Percentiles rank a stretch among this genome's conserved stretches.
Evolutionary conservation across 2,113 vertebrate genomes (phyloP).

Genomic region (Neotragus moschatus): DNA sequence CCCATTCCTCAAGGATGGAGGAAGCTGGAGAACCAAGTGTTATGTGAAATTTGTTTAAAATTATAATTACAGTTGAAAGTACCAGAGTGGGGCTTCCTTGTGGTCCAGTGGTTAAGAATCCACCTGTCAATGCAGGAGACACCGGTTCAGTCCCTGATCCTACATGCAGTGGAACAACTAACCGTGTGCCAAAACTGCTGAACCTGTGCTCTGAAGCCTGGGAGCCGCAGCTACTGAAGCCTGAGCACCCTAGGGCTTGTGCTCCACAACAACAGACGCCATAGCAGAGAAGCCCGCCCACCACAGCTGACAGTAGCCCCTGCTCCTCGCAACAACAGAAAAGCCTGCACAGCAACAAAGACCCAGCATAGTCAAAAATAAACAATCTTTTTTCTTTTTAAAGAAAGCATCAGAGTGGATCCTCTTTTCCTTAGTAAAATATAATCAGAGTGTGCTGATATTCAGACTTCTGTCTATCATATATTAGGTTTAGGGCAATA

Average conservation of each 20-base stretch:
- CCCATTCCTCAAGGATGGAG: not conserved
- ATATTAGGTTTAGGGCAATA: not conserved
- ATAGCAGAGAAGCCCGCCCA: not conserved
- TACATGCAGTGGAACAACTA: not conserved
- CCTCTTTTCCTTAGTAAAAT: not conserved
- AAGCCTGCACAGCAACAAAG: not conserved
- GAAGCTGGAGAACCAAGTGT: not conserved
- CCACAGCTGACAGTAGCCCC: fast-evolving
- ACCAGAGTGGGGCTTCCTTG: not conserved
- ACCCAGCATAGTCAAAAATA: not conserved
- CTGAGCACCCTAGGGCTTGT: no score
- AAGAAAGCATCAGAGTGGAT: not conserved
- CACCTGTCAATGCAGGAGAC: not conserved
- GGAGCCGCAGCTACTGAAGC: not conserved
- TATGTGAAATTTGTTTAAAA: not conserved
- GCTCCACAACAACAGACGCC: fast-evolving
- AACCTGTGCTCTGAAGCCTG: not conserved
- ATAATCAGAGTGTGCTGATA: not conserved
- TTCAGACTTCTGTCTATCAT: not conserved
- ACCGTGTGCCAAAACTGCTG: not conserved
- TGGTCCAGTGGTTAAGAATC: not conserved
- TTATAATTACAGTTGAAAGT: not conserved
- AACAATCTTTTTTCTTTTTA: not conserved
- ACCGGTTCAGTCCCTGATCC: not conserved
- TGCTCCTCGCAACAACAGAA: fast-evolving